Base-by-base conservation (phyloP, 2,888 invertebrate species). In the Tenthredo distinguenda region DNA sequence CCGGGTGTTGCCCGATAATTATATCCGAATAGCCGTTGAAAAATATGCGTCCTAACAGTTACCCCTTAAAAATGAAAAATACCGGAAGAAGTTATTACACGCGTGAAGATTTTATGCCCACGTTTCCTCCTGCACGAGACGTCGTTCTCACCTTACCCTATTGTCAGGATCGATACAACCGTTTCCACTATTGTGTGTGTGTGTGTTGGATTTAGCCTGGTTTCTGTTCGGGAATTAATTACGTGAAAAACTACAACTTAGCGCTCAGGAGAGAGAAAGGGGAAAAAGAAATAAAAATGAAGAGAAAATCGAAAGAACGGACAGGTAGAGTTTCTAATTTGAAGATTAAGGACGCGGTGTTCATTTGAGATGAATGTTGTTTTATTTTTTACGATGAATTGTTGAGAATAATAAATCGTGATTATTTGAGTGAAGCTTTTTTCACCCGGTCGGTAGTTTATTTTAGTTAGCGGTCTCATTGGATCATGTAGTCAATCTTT, bases 341-440 rank as follows among this genome's bases (percentile, higher is more conserved):
- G 40, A 6, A 43, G 31, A 21, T 77, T 77, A 55, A 12, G n/a
- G 50, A 21, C 43, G 47, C 18, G n/a, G 31, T 15, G 34, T 77
- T 26, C 31, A 55, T 50, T 31, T 4, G 21, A 74, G 74, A 43
- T 77, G 7, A 47, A 50, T 77, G 50, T 50, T 77, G 58, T 58
- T 81, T 81, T 18, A 37, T 81, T 62, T 62, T 31, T 21, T 26
- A n/a, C n/a, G 37, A 55, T 34, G 92, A 93, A 92, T 93, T 92
- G 90, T 92, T 93, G 92, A 91, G 90, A 87, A 89, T 91, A 91
- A 93, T 93, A 93, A 93, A 93, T 93, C 93, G 93, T 91, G 93
- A 93, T 93, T 93, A 93, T 93, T 93, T 91, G 93, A 93, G 92
- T 92, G 92, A 92, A 92, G 92, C 93, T 92, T 58, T 58, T 81